phyloP scores from a whole-genome alignment of 2,888 invertebrate genomes.

The Agelastica alni region DNA sequence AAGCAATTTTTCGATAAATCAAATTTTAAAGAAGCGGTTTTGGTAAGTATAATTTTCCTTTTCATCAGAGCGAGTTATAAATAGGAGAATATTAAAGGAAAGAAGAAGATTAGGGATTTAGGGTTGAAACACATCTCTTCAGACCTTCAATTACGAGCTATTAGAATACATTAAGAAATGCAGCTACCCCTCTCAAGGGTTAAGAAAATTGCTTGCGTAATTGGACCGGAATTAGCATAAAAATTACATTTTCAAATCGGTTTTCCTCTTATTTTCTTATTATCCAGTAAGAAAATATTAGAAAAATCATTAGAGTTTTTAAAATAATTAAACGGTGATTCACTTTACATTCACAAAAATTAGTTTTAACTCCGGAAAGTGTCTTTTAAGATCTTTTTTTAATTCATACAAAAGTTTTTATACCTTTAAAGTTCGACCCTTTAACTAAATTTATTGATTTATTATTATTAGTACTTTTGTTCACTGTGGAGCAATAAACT shows the following conservation, averaged over 20 bases:
- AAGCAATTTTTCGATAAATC: no score
- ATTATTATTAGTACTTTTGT: no score
- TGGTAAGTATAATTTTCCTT: conserved; percentile 10
- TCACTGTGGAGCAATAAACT: no score
- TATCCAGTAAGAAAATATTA: not conserved
- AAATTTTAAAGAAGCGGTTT: conserved; percentile 6
- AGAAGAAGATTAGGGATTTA: conserved; percentile 22
- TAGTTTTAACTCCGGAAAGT: no score
- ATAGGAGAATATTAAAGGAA: conserved; percentile 14
- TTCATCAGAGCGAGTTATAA: conserved; percentile 13
- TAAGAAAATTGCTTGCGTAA: conserved; percentile 26
- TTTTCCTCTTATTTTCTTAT: not conserved
- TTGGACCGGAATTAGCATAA: conserved; percentile 29
- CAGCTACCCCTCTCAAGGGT: conserved; percentile 23
- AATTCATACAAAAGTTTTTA: no score
- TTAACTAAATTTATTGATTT: no score
- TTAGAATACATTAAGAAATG: conserved; percentile 31
- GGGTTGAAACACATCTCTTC: conserved; percentile 26
- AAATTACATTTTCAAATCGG: conserved; percentile 23
- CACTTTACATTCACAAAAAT: no score
- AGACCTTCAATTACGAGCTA: conserved; percentile 31
- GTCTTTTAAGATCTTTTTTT: no score
- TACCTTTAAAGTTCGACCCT: no score
- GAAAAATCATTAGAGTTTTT: not conserved
- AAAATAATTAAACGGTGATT: no score